These are phyloP conservation scores for Microcebus griseorufus DNA, from an alignment of 2,113 vertebrate genomes.

Conservation along the genomic window DNA sequence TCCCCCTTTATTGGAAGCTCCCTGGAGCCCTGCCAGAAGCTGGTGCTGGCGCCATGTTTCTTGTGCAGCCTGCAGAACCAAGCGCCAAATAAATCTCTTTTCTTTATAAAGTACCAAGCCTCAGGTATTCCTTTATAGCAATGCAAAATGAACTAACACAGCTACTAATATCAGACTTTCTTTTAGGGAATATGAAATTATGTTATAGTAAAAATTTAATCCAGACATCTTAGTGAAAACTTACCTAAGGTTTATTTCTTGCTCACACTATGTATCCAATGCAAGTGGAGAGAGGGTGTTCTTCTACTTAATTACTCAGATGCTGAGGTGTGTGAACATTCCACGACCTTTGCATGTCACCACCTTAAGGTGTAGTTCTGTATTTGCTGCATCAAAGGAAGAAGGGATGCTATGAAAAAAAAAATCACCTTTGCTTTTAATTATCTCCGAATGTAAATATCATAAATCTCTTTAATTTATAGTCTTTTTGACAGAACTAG, in stretches of 20 bases:
- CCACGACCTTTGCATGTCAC: not conserved
- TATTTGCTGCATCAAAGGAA: not conserved
- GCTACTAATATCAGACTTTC: not conserved
- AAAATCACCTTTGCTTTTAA: not conserved
- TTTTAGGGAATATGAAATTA: not conserved
- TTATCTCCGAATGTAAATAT: not conserved
- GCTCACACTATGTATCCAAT: fast-evolving
- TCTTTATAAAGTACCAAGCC: too few relatives aligned
- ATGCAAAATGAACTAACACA: not conserved
- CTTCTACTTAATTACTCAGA: not conserved
- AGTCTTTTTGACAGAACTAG: not conserved
- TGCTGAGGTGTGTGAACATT: not conserved
- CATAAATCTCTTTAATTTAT: not conserved
- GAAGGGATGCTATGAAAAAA: not conserved
- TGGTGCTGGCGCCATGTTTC: too few relatives aligned
- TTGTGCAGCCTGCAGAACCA: too few relatives aligned
- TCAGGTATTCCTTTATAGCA: too few relatives aligned
- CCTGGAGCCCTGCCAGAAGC: too few relatives aligned
- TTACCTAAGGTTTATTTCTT: not conserved
- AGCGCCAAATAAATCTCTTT: too few relatives aligned
- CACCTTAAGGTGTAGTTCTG: not conserved
- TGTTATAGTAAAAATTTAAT: not conserved
- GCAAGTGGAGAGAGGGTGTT: fast-evolving
- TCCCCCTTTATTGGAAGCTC: too few relatives aligned
- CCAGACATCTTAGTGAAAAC: not conserved